Evolutionary conservation across 2,888 invertebrate genomes (phyloP), one percentile per base, ranked within the genome.

Genomic region (Suillia variegata): DNA sequence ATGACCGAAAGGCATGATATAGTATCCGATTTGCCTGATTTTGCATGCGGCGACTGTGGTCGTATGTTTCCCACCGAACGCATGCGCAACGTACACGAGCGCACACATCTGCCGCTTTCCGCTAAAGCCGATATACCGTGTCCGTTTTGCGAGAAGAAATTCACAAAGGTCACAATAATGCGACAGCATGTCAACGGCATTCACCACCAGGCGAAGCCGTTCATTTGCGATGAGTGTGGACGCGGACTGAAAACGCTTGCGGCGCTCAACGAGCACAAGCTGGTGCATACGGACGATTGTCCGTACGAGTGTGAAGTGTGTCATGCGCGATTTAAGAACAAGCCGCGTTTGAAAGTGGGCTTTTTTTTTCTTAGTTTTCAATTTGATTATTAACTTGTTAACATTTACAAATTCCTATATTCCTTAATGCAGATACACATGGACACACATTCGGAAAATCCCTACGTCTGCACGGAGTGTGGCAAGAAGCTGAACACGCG

Each of bases 161-260:
- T 78, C 17, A 65, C 76, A 3, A 65, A 73, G 34, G 65, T 68
- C 2, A 64, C 70, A 0, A 73, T 76, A 0, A 67, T 79, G n/a
- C 67, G 66, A 31, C 62, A 71, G 6, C 79, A 79, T 59, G 70
- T 70, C 21, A 71, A 71, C 26, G 72, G 76, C 0, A 72, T 80
- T 26, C 82, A 82, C 56, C 69, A 74, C 2, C 78, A 79, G 33
- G 71, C 73, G 12, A 79, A 82, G 56, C 83, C 83, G 1, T 85
- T 77, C 61, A 78, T 83, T 13, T 85, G 84, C 62, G 83, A 84
- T 59, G 77, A 80, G 58, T 85, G 84, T 65, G 84, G 84, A 0
- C 81, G 82, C 56, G 79, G 82, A 12, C 79, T 84, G 17, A 82
- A 82, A 26, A 83, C 84, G 2, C 80, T 82, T 49, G 83, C 84